Evolutionary conservation across 2,797 vertebrate genomes (phyloP), one percentile per base, ranked within the genome.

Genomic region (Spinus olivaceus): DNA sequence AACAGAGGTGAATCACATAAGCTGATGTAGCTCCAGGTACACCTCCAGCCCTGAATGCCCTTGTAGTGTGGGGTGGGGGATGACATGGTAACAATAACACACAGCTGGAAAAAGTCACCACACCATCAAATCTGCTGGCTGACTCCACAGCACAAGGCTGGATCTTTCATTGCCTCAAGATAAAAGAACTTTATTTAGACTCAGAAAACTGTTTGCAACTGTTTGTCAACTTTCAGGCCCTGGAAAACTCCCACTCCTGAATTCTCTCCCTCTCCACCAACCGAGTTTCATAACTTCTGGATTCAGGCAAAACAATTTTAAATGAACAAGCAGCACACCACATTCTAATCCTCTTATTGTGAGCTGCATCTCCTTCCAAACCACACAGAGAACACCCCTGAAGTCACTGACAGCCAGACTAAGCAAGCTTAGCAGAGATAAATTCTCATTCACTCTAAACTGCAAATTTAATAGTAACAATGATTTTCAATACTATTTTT

Each of bases 1-100:
- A 15, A 35, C 0, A 63, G 8, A 73, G 30, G 23, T 66, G 56
- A 63, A 44, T 28, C 59, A 28, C 20, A 25, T 2, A 25, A 70
- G 2, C 11, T 73, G 35, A 25, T 14, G 3, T 21, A 66, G 13
- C 54, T 50, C 30, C 69, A 81, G 37, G 25, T 27, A 14, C 22
- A 15, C 3, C 50, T 42, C 53, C 47, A 65, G 51, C 28, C 44
- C 35, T 28, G 20, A 47, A 42, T 14, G 27, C 65, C 53, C 21
- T 32, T 14, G 13, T 2, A 61, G 18, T 8, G 30, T 1, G 1
- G 11, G 7, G 5, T 16, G 19, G 28, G 9, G 12, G 12, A 12
- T 14, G 54, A 37, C 14, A 27, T 10, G 4, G 3, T 16, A 25
- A 35, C n/a, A 56, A 33, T 12, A 49, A 42, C 14, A 76, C 20